Evolutionary conservation across 92 coral and sea anemone genomes (phyloP), one percentile per base, ranked within the genome.

Genomic region (Paramuricea clavata): DNA sequence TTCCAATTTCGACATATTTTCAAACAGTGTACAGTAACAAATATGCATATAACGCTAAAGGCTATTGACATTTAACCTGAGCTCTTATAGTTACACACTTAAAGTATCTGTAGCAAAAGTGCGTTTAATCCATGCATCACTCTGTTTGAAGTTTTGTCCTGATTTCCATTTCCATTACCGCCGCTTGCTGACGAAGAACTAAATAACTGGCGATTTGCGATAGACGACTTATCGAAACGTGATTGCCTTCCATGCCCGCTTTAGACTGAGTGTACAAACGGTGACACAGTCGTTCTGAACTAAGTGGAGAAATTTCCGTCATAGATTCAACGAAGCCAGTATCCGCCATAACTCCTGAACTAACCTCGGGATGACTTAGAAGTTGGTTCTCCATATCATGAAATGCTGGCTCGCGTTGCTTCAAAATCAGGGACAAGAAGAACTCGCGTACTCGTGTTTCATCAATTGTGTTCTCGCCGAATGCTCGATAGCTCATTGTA

Each of bases 301-400:
- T 95, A 49, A 97, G 83, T 54, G 99, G 99, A 57, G 95, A 94
- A 76, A 97, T 89, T 85, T 97, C 95, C 44, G 95, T 98, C 60
- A 97, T 92, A 13, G 99, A 96, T 85, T 97, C 99, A 21, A 98
- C 88, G 81, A 94, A 97, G 82, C 89, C 99, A n/a, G 94, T 94
- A 52, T 94, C 99, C 27, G 98, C 93, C 99, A 97, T 94, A 52
- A 88, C 88, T 60, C 98, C 99, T 34, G 98, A 92, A 52, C 85
- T 78, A 31, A 93, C 91, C 2, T 95, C 95, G 0, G 97, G 94
- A 31, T 90, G 97, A 42, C 91, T 93, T 6, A 97, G 85, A 21
- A 97, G 92, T 65, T 94, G 95, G 12, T 88, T 95, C 78, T 97
- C 99, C 77, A 86, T 83, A 61, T 97, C 99, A 72, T 94, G 98